Conservation (phyloP, 2,888 invertebrate genomes). For the Nephrotoma guestfalica region DNA sequence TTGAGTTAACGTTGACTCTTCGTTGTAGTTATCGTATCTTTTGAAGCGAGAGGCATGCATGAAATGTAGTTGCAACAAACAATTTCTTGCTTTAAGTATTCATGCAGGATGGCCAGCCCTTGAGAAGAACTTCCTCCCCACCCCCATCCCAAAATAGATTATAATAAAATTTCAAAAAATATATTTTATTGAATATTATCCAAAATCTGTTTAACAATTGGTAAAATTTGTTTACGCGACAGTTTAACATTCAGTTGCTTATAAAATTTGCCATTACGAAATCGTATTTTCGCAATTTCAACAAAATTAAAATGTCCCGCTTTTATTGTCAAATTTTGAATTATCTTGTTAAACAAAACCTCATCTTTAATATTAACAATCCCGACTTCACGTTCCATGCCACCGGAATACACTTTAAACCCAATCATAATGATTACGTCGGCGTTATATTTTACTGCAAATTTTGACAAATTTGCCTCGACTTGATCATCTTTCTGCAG, state of each 20-base stretch:
- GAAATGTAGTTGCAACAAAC: too few species aligned
- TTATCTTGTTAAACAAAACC: constrained; percentile 15
- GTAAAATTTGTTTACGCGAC: constrained; percentile 55
- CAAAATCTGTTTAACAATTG: constrained; percentile 39
- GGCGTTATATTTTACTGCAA: constrained; percentile 33
- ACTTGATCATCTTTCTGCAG: constrained; percentile 24
- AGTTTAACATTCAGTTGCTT: constrained; percentile 42
- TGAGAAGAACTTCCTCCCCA: too few species aligned
- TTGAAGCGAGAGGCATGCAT: too few species aligned
- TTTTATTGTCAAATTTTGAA: background rate
- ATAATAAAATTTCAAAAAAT: too few species aligned
- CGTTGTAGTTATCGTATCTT: too few species aligned
- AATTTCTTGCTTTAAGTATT: too few species aligned
- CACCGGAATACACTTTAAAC: constrained; percentile 36
- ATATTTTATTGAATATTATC: constrained; percentile 9
- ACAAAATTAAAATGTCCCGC: constrained; percentile 28
- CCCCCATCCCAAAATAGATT: too few species aligned
- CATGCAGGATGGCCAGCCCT: too few species aligned
- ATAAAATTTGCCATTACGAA: constrained; percentile 36
- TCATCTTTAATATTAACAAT: constrained; percentile 29
- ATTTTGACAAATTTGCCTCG: constrained; percentile 34
- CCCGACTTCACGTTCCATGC: constrained; percentile 44
- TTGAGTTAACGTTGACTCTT: too few species aligned
- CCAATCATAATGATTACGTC: constrained; percentile 44
- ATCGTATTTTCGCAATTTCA: constrained; percentile 24